Percentiles rank a stretch among this genome's conserved stretches.
Conservation (phyloP, 2,888 invertebrate species). For the Ecdyonurus torrentis region DNA sequence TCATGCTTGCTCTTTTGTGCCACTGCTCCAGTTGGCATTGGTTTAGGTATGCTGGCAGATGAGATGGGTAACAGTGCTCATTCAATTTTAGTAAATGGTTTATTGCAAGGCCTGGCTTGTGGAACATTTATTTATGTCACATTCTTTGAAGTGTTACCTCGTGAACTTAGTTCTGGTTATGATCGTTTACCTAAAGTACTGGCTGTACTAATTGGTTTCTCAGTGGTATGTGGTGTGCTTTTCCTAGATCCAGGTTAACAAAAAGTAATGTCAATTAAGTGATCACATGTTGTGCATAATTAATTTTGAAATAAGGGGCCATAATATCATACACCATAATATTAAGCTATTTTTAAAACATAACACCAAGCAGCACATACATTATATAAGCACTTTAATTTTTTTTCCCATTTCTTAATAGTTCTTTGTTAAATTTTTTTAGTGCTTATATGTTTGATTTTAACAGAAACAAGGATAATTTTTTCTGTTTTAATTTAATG, state of each 20-base stretch:
- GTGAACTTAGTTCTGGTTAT: constrained; percentile 29
- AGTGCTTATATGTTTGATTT: too few species aligned
- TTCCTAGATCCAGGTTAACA: constrained; percentile 15
- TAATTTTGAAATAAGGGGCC: too few species aligned
- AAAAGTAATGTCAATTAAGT: too few species aligned
- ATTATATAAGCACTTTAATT: too few species aligned
- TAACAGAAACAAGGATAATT: too few species aligned
- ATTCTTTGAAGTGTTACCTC: constrained; percentile 38
- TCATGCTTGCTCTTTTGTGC: constrained; percentile 25
- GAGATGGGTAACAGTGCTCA: constrained; percentile 15
- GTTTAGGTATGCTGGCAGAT: constrained; percentile 28
- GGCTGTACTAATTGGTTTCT: constrained; percentile 20
- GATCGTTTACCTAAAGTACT: constrained; percentile 25
- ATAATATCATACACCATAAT: too few species aligned
- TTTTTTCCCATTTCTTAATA: too few species aligned
- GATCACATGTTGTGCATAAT: too few species aligned
- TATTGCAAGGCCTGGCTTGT: constrained; percentile 36
- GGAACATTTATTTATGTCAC: constrained; percentile 41
- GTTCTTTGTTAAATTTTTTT: too few species aligned
- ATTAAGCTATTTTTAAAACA: too few species aligned
- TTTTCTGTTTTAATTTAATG: too few species aligned
- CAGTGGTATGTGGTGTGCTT: constrained; percentile 21
- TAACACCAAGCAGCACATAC: too few species aligned
- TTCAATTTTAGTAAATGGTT: constrained; percentile 21
- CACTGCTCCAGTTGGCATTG: constrained; percentile 32